A percentile compares a stretch with the other conserved stretches of the same genome.
phyloP scores from a whole-genome alignment of 1,140 invertebrate species.

The Drosophila aff. region DNA sequence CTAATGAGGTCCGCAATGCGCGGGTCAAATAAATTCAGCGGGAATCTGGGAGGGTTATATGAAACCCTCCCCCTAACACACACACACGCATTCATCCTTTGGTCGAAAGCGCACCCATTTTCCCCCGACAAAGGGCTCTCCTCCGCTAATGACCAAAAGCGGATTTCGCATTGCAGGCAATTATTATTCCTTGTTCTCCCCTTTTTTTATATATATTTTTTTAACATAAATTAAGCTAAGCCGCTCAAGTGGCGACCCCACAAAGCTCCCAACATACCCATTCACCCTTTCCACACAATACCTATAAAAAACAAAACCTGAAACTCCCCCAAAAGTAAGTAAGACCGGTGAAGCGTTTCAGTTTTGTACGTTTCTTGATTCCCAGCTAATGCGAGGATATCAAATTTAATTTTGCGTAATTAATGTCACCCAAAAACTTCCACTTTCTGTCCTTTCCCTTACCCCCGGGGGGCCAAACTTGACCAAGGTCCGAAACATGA shows the following conservation, averaged over 20 bases:
- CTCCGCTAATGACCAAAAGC: constrained; percentile 55
- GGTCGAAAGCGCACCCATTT: not conserved
- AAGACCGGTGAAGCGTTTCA: constrained; percentile 30
- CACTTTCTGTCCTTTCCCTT: constrained; percentile 14
- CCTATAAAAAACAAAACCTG: not conserved
- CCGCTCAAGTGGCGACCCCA: constrained; percentile 28
- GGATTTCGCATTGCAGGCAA: constrained; percentile 60
- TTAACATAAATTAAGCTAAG: constrained; percentile 45
- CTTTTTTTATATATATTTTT: not conserved
- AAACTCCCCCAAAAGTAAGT: constrained; percentile 12
- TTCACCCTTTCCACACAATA: not conserved
- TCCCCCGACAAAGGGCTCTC: not conserved
- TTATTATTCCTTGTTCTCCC: constrained; percentile 41
- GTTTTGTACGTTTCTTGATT: constrained; percentile 36
- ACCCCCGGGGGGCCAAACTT: not conserved
- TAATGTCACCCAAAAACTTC: constrained; percentile 63
- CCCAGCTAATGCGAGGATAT: constrained; percentile 75
- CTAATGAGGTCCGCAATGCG: constrained; percentile 53
- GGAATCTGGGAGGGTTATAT: not conserved
- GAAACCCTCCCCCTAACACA: not conserved
- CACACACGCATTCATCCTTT: constrained; percentile 21
- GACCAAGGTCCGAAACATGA: constrained; percentile 48
- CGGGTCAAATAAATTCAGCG: constrained; percentile 40
- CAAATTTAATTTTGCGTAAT: constrained; percentile 82
- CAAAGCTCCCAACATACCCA: constrained; percentile 4